A percentile compares a stretch with the other conserved stretches of the same genome.
These are phyloP conservation scores for Euphydryas editha DNA, from an alignment of 2,888 invertebrate genomes.

Conservation along the genomic window DNA sequence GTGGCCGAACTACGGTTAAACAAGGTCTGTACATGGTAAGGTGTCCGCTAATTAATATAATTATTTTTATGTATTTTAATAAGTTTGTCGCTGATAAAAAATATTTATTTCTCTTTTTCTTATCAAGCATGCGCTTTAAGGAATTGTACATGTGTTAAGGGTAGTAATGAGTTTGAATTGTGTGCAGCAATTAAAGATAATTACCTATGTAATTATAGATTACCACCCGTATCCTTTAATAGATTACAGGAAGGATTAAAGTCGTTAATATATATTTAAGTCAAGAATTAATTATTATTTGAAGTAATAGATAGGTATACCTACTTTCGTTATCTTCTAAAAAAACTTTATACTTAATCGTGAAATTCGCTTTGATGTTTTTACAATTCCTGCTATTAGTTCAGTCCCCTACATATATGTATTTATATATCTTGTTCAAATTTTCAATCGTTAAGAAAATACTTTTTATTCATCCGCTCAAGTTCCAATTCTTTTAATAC, in stretches of 20 bases:
- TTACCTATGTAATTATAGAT: conserved; percentile 18
- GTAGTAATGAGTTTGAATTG: conserved; percentile 16
- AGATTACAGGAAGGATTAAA: conserved; percentile 5
- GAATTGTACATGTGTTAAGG: not conserved
- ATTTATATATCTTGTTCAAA: too few species aligned
- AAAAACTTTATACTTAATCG: too few species aligned
- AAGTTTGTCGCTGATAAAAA: conserved; percentile 5
- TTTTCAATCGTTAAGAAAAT: too few species aligned
- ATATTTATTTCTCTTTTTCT: not conserved
- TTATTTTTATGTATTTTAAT: conserved; percentile 1
- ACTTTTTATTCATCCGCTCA: too few species aligned
- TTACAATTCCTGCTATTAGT: too few species aligned
- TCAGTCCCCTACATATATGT: too few species aligned
- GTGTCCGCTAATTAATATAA: conserved; percentile 1
- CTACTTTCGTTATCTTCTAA: not conserved
- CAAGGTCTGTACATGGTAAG: conserved; percentile 4
- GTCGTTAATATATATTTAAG: not conserved
- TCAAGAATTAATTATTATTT: not conserved
- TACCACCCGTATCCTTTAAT: conserved; percentile 25
- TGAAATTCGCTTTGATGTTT: too few species aligned
- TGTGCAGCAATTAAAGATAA: conserved; percentile 25
- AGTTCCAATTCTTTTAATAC: too few species aligned
- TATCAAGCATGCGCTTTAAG: conserved; percentile 9
- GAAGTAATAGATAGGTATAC: not conserved
- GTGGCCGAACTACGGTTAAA: conserved; percentile 3